Percentiles rank a stretch among this genome's conserved stretches.
Evolutionary conservation across 2,113 vertebrate genomes (phyloP).

Genomic region (Phylloscopus whistleri): DNA sequence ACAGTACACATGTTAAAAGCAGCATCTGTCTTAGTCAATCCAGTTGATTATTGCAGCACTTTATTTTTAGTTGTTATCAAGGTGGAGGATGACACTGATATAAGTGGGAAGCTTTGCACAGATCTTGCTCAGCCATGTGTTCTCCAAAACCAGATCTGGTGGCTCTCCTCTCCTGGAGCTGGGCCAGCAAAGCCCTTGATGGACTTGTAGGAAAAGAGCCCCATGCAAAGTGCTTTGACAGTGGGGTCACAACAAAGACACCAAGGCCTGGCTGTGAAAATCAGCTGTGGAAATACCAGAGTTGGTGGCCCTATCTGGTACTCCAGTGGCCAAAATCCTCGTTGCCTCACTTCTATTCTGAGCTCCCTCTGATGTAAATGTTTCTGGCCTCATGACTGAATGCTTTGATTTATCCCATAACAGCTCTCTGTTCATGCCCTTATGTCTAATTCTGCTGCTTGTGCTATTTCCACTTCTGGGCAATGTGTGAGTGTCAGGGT

Average conservation of each 20-base stretch:
- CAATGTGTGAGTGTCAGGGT: neutral
- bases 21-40: slow-evolving; percentile 71
- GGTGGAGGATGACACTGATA: slow-evolving; percentile 53
- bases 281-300: neutral
- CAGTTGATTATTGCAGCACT: slow-evolving; percentile 54
- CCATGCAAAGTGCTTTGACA: neutral
- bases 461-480: neutral
- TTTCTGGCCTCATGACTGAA: neutral
- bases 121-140: neutral
- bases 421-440: neutral
- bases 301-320: neutral
- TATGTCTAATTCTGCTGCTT: neutral
- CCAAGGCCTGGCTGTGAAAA: neutral
- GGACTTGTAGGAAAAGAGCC: neutral
- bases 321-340: neutral
- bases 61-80: slow-evolving; percentile 67
- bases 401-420: neutral
- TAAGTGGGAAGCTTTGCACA: slow-evolving; percentile 23
- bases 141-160: neutral
- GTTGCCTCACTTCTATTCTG: neutral
- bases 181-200: neutral
- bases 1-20: slow-evolving; percentile 66
- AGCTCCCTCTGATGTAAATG: neutral
- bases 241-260: neutral
- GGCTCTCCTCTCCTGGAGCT: neutral